Percentiles rank a stretch among this genome's conserved stretches.
phyloP scores from a whole-genome alignment of 1,140 invertebrate species.

The Drosophila kohkoa region DNA sequence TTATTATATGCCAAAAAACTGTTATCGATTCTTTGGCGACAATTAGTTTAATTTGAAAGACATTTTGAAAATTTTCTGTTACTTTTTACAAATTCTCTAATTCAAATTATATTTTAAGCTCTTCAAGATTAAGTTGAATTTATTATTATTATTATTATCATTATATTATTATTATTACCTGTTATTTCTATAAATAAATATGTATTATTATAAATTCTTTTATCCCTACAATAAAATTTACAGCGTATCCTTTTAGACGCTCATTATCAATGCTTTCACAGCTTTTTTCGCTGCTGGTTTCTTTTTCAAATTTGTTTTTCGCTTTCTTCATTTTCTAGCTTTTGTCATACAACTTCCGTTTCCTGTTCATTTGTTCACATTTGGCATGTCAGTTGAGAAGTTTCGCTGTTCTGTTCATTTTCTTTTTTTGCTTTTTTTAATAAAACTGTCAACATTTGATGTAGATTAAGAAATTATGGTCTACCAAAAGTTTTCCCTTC shows the following conservation, averaged over 20 bases:
- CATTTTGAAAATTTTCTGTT: no score
- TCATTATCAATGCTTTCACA: neutral
- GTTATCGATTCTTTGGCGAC: no score
- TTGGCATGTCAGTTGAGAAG: constrained; percentile 69
- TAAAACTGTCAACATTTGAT: constrained; percentile 82
- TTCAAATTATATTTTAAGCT: no score
- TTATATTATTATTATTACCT: no score
- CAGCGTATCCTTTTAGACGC: neutral
- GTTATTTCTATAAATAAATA: no score
- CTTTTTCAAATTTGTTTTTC: constrained; percentile 44
- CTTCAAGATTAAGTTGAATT: no score
- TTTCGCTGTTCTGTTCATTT: constrained; percentile 12
- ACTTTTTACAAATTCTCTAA: no score
- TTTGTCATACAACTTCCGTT: constrained; percentile 75
- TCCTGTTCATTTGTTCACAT: constrained; percentile 81
- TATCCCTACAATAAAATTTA: neutral
- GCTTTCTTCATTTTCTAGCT: constrained; percentile 36
- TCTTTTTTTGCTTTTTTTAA: constrained; percentile 63
- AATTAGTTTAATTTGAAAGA: no score
- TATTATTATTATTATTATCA: no score
- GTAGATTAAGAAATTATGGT: constrained; percentile 82
- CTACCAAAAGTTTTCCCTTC: constrained; percentile 41
- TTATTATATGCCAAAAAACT: no score
- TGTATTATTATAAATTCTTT: no score
- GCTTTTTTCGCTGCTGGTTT: neutral